Conservation (phyloP, 1,140 invertebrate genomes). For the Triops cancriformis region DNA sequence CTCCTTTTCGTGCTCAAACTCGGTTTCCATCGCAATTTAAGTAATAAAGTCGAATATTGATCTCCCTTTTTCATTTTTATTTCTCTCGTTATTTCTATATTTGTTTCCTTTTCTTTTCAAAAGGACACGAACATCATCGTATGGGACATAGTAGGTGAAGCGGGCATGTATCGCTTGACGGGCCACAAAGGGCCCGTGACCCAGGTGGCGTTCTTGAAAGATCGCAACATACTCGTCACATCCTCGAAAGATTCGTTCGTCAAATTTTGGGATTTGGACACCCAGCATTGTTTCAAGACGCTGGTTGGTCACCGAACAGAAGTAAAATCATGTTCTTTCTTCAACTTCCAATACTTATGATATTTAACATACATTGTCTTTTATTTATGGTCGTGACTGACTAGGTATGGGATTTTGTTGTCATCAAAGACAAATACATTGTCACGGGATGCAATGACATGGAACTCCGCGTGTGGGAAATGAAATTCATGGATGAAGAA, state of each 20-base stretch:
- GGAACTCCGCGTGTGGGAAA: slow-evolving; percentile 72
- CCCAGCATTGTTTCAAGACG: slow-evolving; percentile 92
- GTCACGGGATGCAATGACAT: slow-evolving; percentile 77
- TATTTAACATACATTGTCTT: too few relatives aligned
- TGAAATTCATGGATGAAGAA: slow-evolving; percentile 38
- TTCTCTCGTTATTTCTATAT: slow-evolving; percentile 28
- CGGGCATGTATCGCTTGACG: slow-evolving; percentile 74
- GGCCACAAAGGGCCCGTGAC: slow-evolving; percentile 93
- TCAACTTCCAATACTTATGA: too few relatives aligned
- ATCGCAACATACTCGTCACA: slow-evolving; percentile 70
- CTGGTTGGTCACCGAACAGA: slow-evolving; percentile 52
- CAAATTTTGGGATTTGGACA: slow-evolving; percentile 95
- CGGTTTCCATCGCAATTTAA: too few relatives aligned
- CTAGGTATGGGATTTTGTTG: slow-evolving; percentile 75
- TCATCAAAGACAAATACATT: slow-evolving; percentile 69
- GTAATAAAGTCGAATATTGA: slow-evolving; percentile 16
- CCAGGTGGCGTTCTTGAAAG: slow-evolving; percentile 66
- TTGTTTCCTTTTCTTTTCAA: slow-evolving; percentile 31
- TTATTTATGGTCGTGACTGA: slow-evolving; percentile 26
- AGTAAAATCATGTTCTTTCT: too few relatives aligned
- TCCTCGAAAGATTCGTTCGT: slow-evolving; percentile 89
- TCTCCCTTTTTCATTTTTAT: too few relatives aligned
- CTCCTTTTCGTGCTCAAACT: too few relatives aligned
- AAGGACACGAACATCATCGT: slow-evolving; percentile 88
- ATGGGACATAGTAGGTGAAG: slow-evolving; percentile 89